Conservation (phyloP, 2,113 vertebrate species). For the Oreocharis arfaki region DNA sequence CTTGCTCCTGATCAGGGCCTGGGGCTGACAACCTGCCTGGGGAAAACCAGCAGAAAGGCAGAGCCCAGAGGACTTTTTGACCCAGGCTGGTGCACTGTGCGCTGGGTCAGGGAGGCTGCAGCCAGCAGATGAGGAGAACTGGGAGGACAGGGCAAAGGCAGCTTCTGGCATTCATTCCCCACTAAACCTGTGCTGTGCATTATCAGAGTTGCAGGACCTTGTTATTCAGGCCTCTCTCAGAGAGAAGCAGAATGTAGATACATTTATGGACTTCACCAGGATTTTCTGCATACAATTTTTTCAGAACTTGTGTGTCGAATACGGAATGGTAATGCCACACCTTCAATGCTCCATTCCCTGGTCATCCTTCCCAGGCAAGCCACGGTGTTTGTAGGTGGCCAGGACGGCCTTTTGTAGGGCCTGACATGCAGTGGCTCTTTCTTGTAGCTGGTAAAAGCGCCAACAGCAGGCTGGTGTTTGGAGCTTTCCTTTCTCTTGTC, state of each 20-base stretch:
- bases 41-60: neutral
- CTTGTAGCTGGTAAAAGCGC: neutral
- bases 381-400: neutral
- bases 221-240: neutral
- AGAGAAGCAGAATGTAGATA: neutral
- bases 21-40: neutral
- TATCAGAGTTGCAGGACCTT: neutral
- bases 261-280: neutral
- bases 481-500: neutral
- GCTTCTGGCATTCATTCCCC: neutral
- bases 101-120: neutral
- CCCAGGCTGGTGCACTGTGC: neutral
- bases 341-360: neutral
- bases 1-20: accelerated
- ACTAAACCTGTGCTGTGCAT: neutral
- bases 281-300: neutral
- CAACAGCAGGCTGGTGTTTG: neutral
- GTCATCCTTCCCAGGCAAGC: neutral
- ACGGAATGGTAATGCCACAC: neutral
- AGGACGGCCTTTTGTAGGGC: neutral
- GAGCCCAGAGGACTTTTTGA: neutral
- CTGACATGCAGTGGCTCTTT: neutral
- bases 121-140: neutral
- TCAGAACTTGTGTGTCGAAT: neutral
- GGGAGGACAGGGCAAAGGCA: neutral